phyloP scores from a whole-genome alignment of 2,888 invertebrate species.

The Anorthoa munda region DNA sequence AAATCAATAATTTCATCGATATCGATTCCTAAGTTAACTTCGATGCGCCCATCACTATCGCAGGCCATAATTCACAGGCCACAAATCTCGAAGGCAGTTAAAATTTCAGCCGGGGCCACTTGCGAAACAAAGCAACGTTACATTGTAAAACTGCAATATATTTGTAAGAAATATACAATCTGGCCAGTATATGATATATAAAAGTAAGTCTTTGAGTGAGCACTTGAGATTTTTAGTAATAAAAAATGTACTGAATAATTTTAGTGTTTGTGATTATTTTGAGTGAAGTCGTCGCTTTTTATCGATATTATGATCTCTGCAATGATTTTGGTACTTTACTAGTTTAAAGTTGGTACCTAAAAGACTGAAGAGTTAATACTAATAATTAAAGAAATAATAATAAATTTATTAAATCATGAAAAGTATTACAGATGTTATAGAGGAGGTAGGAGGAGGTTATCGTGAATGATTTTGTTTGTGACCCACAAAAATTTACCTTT shows the following conservation, averaged over 20 bases:
- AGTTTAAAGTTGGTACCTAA: not conserved
- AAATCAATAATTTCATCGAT: conserved; percentile 59
- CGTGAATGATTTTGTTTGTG: not conserved
- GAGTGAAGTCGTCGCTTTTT: not conserved
- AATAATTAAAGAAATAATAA: not conserved
- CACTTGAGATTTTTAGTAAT: conserved; percentile 20
- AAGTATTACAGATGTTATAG: no score
- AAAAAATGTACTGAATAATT: conserved; percentile 20
- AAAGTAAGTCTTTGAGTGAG: conserved; percentile 44
- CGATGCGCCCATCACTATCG: conserved; percentile 71
- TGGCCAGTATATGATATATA: conserved; percentile 34
- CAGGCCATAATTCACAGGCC: conserved; percentile 84
- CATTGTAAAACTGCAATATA: conserved; percentile 72
- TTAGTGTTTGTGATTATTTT: conserved; percentile 18
- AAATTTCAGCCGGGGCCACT: conserved; percentile 78
- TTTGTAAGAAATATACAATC: conserved; percentile 43
- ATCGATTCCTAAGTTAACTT: conserved; percentile 60
- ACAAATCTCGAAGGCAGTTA: conserved; percentile 87
- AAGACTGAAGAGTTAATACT: not conserved
- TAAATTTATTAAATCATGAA: no score
- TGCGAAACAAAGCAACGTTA: conserved; percentile 78
- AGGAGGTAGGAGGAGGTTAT: no score
- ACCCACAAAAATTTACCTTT: not conserved
- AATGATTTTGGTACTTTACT: no score
- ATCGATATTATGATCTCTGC: not conserved